Evolutionary conservation across 30 jellyfish, hydroid and myxozoan species (phyloP).

Genomic region (Turritopsis rubra): DNA sequence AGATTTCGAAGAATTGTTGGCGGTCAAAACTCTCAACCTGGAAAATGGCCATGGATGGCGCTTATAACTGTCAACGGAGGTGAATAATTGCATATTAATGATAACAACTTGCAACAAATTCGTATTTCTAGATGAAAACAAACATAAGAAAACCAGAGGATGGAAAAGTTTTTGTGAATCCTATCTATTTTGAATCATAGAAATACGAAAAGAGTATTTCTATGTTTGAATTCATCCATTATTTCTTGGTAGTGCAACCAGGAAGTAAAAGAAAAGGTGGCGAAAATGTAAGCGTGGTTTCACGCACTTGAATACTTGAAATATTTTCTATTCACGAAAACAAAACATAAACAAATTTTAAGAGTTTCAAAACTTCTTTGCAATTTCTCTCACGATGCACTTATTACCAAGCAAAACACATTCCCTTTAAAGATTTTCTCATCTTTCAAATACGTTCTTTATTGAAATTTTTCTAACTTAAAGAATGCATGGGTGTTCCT

Average conservation of each 20-base stretch:
- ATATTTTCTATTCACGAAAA: neutral
- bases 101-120: no score
- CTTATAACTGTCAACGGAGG: conserved; percentile 48
- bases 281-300: neutral
- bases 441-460: no score
- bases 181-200: no score
- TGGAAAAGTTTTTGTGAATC: no score
- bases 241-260: neutral
- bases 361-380: neutral
- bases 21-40: conserved; percentile 63
- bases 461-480: no score
- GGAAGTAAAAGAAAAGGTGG: neutral
- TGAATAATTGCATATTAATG: neutral
- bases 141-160: no score
- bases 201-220: no score
- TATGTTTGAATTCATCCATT: no score
- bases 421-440: no score
- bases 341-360: neutral
- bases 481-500: no score
- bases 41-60: conserved; percentile 95
- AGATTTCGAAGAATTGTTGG: conserved; percentile 69
- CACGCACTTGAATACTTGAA: neutral
- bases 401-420: neutral
- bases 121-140: neutral
- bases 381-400: neutral